Percentiles rank a stretch among this genome's conserved stretches.
Conservation (phyloP, 2,797 vertebrate genomes). For the Enteromius thamalakanensis region DNA sequence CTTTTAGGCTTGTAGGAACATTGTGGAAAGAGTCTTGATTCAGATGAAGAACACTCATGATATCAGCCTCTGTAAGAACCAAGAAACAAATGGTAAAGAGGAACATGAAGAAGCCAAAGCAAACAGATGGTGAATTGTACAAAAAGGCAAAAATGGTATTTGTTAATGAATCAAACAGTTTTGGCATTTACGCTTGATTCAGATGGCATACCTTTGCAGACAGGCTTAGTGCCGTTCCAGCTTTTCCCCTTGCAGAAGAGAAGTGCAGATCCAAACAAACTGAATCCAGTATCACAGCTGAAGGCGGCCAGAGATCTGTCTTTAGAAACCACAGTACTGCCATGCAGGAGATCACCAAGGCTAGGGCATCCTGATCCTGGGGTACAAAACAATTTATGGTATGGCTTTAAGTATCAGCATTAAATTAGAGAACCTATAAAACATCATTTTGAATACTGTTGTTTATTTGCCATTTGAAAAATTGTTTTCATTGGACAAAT, state of each 20-base stretch:
- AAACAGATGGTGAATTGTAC: conserved; percentile 12
- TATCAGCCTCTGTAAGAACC: conserved; percentile 66
- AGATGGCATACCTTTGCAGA: conserved; percentile 72
- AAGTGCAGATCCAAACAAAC: conserved; percentile 66
- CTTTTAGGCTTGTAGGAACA: conserved; percentile 48
- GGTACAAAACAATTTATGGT: neutral
- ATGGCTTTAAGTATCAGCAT: neutral
- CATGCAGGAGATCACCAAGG: conserved; percentile 64
- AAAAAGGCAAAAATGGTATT: neutral
- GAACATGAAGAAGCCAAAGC: neutral
- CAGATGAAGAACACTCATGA: conserved; percentile 63
- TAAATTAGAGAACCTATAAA: neutral
- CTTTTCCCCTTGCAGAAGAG: conserved; percentile 74
- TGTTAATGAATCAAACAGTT: neutral
- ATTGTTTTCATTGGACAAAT: no score
- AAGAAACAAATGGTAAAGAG: neutral
- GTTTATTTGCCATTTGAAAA: no score
- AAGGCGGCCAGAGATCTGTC: conserved; percentile 70
- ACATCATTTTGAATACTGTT: neutral
- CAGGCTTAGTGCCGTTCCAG: conserved; percentile 74
- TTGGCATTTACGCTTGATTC: neutral
- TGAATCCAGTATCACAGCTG: conserved; percentile 71
- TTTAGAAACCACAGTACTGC: conserved; percentile 63
- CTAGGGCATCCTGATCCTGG: conserved; percentile 70
- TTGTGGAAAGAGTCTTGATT: conserved; percentile 47